A percentile compares a stretch with the other conserved stretches of the same genome.
Conservation (phyloP, 2,797 vertebrate species). For the Hapalemur alaotrensis region DNA sequence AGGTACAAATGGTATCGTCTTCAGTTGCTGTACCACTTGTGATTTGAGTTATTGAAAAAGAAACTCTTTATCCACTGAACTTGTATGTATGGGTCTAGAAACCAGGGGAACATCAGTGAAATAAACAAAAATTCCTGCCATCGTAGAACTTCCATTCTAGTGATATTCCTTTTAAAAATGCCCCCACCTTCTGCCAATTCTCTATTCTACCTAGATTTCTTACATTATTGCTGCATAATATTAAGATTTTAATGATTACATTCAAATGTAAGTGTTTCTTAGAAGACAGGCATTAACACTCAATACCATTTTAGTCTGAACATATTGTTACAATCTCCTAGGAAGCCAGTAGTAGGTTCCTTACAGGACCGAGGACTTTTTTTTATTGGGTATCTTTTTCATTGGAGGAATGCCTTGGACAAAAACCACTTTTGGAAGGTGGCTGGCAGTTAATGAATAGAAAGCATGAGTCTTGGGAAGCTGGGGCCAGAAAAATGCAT, state of each 20-base stretch:
- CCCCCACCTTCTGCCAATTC: neutral
- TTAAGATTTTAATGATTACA: neutral
- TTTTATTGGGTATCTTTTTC: neutral
- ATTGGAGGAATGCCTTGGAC: neutral
- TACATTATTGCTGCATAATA: neutral
- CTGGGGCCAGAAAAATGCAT: neutral
- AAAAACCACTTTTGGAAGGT: neutral
- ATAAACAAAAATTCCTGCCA: neutral
- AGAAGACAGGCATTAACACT: neutral
- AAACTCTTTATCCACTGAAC: neutral
- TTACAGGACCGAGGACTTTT: neutral
- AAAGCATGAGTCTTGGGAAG: neutral
- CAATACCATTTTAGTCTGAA: neutral
- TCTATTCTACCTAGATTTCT: neutral
- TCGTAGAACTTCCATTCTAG: neutral
- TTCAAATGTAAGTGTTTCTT: neutral
- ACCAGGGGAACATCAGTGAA: neutral
- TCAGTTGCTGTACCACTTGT: neutral
- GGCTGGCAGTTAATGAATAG: neutral
- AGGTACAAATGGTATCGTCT: neutral
- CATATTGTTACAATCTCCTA: neutral
- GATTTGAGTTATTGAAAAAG: neutral
- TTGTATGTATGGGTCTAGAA: neutral
- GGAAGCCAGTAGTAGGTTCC: neutral
- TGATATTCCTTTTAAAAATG: neutral